phyloP scores from a whole-genome alignment of 1,140 invertebrate species.

The Lamellibrachia luymesi region DNA sequence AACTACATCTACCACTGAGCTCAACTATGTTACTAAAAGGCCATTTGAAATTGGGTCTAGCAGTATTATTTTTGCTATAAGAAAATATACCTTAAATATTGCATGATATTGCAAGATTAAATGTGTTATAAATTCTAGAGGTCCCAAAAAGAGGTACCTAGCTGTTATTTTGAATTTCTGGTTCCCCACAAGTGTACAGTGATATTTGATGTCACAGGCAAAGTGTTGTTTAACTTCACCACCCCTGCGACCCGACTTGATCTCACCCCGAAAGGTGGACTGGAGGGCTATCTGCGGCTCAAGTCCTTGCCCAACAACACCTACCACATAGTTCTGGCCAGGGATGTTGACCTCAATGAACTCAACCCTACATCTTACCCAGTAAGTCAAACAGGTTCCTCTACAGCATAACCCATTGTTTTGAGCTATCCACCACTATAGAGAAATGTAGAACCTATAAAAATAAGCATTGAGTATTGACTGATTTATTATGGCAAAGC shows the following conservation, averaged over 20 bases:
- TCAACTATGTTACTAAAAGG: too few species aligned
- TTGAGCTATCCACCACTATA: neutral
- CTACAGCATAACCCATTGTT: neutral
- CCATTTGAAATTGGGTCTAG: too few species aligned
- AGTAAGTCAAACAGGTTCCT: neutral
- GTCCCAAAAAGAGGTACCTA: too few species aligned
- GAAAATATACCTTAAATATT: too few species aligned
- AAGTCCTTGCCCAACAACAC: neutral
- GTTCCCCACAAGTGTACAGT: neutral
- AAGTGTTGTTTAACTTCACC: conserved; percentile 8
- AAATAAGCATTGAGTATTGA: neutral
- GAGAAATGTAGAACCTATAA: neutral
- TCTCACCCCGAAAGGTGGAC: neutral
- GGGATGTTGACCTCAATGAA: conserved; percentile 11
- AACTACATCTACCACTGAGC: too few species aligned
- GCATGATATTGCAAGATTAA: too few species aligned
- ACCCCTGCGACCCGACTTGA: neutral
- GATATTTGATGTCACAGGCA: neutral
- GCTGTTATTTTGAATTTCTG: neutral
- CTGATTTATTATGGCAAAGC: neutral
- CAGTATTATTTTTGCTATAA: too few species aligned
- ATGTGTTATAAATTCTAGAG: too few species aligned
- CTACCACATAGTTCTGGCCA: neutral
- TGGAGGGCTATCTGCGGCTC: neutral
- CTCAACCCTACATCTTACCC: conserved; percentile 9